Conservation (phyloP, 2,113 vertebrate genomes). For the Delphinus delphis region DNA sequence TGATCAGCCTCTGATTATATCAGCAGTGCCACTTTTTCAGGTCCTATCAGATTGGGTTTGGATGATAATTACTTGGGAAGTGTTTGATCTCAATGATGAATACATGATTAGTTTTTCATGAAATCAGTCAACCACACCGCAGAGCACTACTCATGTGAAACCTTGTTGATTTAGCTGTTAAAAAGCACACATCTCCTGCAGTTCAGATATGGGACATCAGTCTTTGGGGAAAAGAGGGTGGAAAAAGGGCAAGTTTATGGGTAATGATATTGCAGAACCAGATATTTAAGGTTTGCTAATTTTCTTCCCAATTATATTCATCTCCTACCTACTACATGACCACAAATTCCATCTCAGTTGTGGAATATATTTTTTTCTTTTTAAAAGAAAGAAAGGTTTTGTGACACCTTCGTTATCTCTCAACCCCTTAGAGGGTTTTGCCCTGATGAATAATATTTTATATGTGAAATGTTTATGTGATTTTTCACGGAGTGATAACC, state of each 20-base stretch:
- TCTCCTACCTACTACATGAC: conserved; percentile 83
- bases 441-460: conserved; percentile 90
- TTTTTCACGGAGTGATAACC: conserved; percentile 87
- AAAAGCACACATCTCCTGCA: conserved; percentile 87
- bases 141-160: conserved; percentile 91
- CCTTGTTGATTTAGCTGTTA: conserved; percentile 97
- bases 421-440: conserved; percentile 83
- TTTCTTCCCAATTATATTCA: conserved; percentile 91
- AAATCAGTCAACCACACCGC: conserved; percentile 95
- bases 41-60: conserved; percentile 92
- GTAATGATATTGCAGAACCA: conserved; percentile 97
- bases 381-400: conserved; percentile 80
- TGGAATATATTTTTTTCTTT: conserved; percentile 79
- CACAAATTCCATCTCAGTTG: conserved; percentile 87
- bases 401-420: conserved; percentile 86
- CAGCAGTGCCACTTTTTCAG: conserved; percentile 88
- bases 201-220: conserved; percentile 86
- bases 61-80: conserved; percentile 95
- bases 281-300: conserved; percentile 96
- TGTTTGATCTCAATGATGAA: conserved; percentile 99
- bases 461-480: conserved; percentile 90
- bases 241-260: conserved; percentile 95
- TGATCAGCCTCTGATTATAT: conserved; percentile 89
- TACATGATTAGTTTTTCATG: conserved; percentile 99
- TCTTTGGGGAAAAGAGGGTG: conserved; percentile 91